Evolutionary conservation across 2,113 vertebrate genomes (phyloP).

Genomic region (Spheniscus mendiculus): DNA sequence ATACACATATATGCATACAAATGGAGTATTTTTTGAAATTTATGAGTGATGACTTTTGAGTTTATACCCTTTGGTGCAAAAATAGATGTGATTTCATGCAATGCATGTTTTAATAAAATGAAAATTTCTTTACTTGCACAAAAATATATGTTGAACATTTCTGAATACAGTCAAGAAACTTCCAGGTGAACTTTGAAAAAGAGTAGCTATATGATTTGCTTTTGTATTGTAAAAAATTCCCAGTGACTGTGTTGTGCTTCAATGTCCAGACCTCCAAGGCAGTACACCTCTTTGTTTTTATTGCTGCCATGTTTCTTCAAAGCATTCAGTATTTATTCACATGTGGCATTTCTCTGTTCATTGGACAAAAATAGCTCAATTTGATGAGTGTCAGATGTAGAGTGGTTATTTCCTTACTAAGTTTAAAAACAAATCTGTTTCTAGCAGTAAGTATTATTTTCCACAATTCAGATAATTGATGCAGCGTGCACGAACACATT

Average conservation of each 20-base stretch:
- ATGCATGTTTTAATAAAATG: background rate
- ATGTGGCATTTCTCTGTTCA: conserved; percentile 36
- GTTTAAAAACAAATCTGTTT: conserved; percentile 45
- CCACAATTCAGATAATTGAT: background rate
- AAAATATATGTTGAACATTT: background rate
- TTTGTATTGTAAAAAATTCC: background rate
- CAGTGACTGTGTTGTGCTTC: background rate
- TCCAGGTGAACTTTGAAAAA: background rate
- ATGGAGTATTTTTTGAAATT: background rate
- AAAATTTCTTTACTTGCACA: background rate
- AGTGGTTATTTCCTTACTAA: conserved; percentile 9
- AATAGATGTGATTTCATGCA: background rate
- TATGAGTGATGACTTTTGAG: background rate
- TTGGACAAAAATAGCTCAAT: conserved; percentile 46
- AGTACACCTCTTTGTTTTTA: background rate
- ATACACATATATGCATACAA: background rate
- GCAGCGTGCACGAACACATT: background rate
- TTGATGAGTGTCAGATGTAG: conserved; percentile 54
- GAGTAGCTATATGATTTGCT: background rate
- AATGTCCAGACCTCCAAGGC: background rate
- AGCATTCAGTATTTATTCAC: conserved; percentile 16
- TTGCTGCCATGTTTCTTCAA: conserved; percentile 43
- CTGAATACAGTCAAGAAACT: background rate
- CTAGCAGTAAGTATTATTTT: conserved; percentile 18
- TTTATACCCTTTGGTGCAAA: background rate